Base-by-base conservation (phyloP, 1,140 invertebrate genomes). In the Zaprionus gabonicus region DNA sequence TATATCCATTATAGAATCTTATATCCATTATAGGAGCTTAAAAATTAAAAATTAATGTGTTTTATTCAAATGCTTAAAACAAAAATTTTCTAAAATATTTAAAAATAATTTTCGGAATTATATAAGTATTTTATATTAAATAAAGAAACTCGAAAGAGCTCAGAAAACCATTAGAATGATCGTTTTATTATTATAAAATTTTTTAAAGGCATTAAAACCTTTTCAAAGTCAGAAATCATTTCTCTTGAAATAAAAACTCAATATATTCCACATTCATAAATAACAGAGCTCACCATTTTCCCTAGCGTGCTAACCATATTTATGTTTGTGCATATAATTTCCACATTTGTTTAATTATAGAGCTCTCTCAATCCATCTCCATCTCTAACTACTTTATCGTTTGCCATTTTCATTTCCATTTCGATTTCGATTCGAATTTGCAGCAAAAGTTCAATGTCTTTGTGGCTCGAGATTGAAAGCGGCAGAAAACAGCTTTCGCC, bases 401-500 rank as follows among this genome's bases (percentile, higher is more conserved):
- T 65, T 71, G 75, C 68, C 53, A 56, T 83, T 88, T 77, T 71
- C 76, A 88, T 88, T 88, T 88, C 72, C 73, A 88, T 84, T 87
- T 87, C 80, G 23, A 88, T 84, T 87, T 87, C 28, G 46, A 65
- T 36, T 73, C 55, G 51, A 60, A 65, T 36, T 73, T 66, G 44
- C 69, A 65, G 78, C 72, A 73, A 70, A 79, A 90, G 84, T 88
- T 88, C 84, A 88, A 81, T 88, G 84, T 88, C 84, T 88, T 78
- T 71, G 82, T 79, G 57, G 65, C 53, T n/a, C 9, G n/a, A 46
- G 41, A 46, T 7, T 51, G 25, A 69, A 67, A 65, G 77, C 55
- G 62, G 62, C 59, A 68, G 60, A 66, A 80, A 80, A 77, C 69
- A 64, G 85, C 84, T 88, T 88, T 88, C 84, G 84, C 84, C 73